phyloP scores from a whole-genome alignment of 2,113 vertebrate genomes.

The Chaetops frenatus region DNA sequence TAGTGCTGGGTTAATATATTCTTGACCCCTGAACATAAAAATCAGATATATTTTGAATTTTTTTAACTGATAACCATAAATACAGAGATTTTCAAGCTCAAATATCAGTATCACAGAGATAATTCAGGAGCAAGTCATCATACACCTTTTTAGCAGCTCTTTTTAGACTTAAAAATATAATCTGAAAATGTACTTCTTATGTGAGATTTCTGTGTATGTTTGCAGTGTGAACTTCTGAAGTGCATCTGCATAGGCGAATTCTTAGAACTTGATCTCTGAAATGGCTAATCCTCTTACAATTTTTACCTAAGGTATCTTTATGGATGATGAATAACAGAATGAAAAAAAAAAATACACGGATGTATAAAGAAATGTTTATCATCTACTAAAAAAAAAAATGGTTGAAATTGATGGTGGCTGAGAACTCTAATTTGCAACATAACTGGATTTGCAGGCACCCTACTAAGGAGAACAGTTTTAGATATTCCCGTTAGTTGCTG shows the following conservation, averaged over 20 bases:
- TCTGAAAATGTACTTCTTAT: neutral
- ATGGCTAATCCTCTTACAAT: slow-evolving; percentile 1
- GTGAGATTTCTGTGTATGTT: neutral
- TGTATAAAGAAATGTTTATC: neutral
- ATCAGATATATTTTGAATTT: neutral
- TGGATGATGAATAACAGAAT: neutral
- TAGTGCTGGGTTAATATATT: neutral
- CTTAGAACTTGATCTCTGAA: neutral
- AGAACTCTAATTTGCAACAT: slow-evolving; percentile 18
- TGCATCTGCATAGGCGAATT: neutral
- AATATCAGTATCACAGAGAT: neutral
- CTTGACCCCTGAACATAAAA: neutral
- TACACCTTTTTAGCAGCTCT: neutral
- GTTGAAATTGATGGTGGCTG: neutral
- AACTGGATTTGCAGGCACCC: slow-evolving; percentile 67
- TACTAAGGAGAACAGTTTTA: slow-evolving; percentile 70
- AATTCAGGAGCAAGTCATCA: neutral
- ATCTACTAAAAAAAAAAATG: slow-evolving; percentile 11
- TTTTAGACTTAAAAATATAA: neutral
- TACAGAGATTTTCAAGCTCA: neutral
- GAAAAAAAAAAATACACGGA: neutral
- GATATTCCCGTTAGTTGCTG: slow-evolving; percentile 74
- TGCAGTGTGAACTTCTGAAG: neutral
- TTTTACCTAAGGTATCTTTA: slow-evolving; percentile 10
- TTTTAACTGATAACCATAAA: neutral